Conservation (phyloP, 1,140 invertebrate species). For the Aphaenogaster floridana region DNA sequence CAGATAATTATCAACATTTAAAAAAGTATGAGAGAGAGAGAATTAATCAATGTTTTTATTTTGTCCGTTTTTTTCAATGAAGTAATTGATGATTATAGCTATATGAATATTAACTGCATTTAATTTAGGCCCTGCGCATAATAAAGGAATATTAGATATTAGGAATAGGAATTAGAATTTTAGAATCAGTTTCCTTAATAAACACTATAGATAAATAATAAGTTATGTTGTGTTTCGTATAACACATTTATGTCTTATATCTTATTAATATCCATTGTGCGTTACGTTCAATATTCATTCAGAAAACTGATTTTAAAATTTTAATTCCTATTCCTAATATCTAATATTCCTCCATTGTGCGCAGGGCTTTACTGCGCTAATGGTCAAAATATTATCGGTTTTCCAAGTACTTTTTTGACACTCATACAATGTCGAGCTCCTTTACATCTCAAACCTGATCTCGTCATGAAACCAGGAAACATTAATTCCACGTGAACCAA, state of each 20-base stretch:
- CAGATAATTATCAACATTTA: neutral
- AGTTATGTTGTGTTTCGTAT: too few species aligned
- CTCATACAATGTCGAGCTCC: neutral
- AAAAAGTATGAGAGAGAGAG: neutral
- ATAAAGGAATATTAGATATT: too few species aligned
- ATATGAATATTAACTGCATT: neutral
- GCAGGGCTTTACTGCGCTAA: neutral
- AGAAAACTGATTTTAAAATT: too few species aligned
- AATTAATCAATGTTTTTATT: neutral
- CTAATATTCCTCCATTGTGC: neutral
- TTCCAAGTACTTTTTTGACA: neutral
- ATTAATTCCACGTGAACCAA: constrained; percentile 50
- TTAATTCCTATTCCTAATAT: too few species aligned
- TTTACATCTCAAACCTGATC: constrained; percentile 7
- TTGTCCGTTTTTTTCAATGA: too few species aligned
- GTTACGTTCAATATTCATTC: too few species aligned
- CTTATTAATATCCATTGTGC: too few species aligned
- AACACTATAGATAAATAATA: too few species aligned
- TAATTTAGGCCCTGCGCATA: neutral
- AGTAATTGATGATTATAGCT: neutral
- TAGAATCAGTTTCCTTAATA: too few species aligned
- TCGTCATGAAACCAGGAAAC: neutral
- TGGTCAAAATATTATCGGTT: neutral
- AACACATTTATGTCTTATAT: too few species aligned
- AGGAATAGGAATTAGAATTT: too few species aligned